Base-by-base conservation (phyloP, 2,797 vertebrate species). In the Sebastes kiyomatsui region DNA sequence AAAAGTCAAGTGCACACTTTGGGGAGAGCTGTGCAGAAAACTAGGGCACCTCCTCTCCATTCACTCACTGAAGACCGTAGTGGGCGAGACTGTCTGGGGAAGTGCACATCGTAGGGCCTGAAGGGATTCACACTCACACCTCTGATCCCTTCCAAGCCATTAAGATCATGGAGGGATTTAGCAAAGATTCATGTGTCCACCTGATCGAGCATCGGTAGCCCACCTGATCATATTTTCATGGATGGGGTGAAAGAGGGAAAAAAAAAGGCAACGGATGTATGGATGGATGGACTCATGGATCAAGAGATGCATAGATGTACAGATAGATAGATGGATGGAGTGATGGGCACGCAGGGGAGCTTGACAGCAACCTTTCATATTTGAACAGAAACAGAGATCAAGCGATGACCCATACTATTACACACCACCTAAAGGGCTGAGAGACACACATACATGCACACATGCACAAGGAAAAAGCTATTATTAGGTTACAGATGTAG, bases 401-500 rank as follows among this genome's bases (percentile, higher is more conserved):
- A 25, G 27, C 46, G 2, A 49, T 72, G 73, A 79, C 66, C 68
- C 42, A 32, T 38, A 60, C 27, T 12, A 76, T 67, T 72, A 66
- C 64, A 72, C 25, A 22, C 14, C 65, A 84, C 55, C 77, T 46
- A 77, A 59, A 75, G 33, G 52, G 6, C 68, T 62, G 46, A 62
- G 23, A 75, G 4, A 77, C 58, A 74, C 28, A 71, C 18, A 2
- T 9, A 58, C 20, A 42, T 25, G 46, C 22, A 22, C 62, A 77
- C 49, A 67, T 10, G 67, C 27, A 80, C 23, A 70, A 18, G 60
- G n/a, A 10, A 65, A 56, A 46, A 27, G 35, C 77, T 83, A 77
- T 80, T 86, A 83, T 75, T 81, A 84, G 82, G 65, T 67, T 70
- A 67, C 79, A 79, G 80, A 80, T 76, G 71, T 77, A 77, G 68